Conservation (phyloP, 2,797 vertebrate genomes). For the Tangara arthus region DNA sequence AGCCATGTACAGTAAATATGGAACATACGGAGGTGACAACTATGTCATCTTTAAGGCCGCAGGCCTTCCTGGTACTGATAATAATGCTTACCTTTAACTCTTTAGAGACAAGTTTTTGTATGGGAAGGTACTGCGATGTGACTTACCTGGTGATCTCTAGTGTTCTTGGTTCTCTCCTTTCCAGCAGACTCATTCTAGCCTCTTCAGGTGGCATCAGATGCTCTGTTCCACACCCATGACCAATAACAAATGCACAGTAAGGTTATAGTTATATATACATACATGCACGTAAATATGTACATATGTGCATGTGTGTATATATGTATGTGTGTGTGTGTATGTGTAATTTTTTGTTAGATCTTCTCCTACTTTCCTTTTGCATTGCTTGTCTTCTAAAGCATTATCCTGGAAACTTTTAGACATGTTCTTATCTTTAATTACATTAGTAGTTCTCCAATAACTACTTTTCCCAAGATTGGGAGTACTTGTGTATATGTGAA, state of each 20-base stretch:
- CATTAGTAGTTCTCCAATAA: neutral
- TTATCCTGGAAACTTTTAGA: neutral
- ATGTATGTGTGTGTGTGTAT: fast-evolving
- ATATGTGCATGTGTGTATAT: neutral
- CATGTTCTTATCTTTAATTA: neutral
- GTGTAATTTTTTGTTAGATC: neutral
- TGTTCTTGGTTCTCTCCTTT: neutral
- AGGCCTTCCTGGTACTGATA: neutral
- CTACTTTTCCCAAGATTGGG: neutral
- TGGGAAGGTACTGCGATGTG: neutral
- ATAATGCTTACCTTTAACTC: neutral
- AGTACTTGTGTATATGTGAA: neutral
- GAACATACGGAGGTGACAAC: neutral
- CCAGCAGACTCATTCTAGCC: neutral
- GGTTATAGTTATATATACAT: neutral
- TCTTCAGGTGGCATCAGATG: neutral
- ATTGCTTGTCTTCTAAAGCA: neutral
- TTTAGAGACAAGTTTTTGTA: neutral
- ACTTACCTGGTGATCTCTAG: neutral
- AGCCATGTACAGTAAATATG: neutral
- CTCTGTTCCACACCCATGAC: neutral
- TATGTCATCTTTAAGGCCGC: neutral
- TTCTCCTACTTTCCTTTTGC: neutral
- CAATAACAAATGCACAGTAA: neutral
- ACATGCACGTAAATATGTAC: neutral